Evolutionary conservation across 2,797 vertebrate genomes (phyloP).

Genomic region (Epinephelus malabaricus): DNA sequence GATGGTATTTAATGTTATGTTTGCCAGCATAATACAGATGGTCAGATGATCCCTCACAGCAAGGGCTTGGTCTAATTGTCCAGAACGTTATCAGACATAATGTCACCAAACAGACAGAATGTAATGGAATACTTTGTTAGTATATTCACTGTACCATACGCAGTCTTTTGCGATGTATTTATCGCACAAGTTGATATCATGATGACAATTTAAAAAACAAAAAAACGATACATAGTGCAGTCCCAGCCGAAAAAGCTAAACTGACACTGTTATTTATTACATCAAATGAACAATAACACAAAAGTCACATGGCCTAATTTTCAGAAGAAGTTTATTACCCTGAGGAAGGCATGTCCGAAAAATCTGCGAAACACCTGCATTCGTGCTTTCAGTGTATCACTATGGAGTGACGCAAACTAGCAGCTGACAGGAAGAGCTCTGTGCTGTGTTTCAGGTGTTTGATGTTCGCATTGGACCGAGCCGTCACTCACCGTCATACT

Average conservation of each 20-base stretch:
- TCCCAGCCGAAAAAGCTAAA: background rate
- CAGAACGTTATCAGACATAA: no score
- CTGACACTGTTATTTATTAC: background rate
- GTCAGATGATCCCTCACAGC: no score
- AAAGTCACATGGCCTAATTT: background rate
- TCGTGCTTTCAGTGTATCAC: background rate
- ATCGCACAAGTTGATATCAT: no score
- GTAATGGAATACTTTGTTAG: no score
- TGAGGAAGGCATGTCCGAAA: background rate
- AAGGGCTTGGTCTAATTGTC: no score
- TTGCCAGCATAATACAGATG: background rate
- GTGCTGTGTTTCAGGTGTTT: background rate
- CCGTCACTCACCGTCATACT: slow-evolving; percentile 92
- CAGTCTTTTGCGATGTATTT: no score
- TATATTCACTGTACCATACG: no score
- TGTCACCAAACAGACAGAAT: no score
- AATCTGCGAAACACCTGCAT: background rate
- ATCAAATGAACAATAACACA: background rate
- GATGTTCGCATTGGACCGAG: background rate
- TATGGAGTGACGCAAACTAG: background rate
- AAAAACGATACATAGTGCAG: no score
- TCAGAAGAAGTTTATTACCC: background rate
- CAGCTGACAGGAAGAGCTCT: background rate
- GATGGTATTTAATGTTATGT: slow-evolving; percentile 1
- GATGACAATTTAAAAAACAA: no score